Percentiles rank a stretch among this genome's conserved stretches.
Conservation (phyloP, 1,140 invertebrate genomes). For the Drosophila arizonae region DNA sequence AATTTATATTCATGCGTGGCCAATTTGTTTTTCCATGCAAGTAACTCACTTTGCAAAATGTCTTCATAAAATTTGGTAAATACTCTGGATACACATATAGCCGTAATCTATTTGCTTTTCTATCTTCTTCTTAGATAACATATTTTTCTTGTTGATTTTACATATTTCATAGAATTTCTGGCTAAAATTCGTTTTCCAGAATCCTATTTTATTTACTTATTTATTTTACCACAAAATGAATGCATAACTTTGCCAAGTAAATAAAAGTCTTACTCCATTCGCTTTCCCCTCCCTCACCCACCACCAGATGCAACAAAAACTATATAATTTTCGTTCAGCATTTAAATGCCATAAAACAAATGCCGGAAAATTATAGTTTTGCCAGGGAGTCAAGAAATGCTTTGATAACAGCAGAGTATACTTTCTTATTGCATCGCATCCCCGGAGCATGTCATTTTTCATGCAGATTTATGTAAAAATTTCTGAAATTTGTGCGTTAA, state of each 20-base stretch:
- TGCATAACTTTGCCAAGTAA: slow-evolving; percentile 8
- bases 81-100: background rate
- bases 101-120: background rate
- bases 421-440: slow-evolving; percentile 12
- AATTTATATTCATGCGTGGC: too few relatives aligned
- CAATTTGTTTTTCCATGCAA: background rate
- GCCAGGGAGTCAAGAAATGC: slow-evolving; percentile 19
- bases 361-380: slow-evolving; percentile 40
- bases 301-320: slow-evolving; percentile 4
- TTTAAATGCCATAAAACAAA: slow-evolving; percentile 18
- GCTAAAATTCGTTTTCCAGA: background rate
- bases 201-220: background rate
- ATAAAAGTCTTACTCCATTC: background rate
- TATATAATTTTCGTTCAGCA: slow-evolving; percentile 14
- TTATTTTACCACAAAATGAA: background rate
- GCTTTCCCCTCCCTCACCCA: background rate
- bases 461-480: slow-evolving; percentile 76
- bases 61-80: too few relatives aligned
- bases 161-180: background rate
- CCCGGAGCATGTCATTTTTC: slow-evolving; percentile 60
- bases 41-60: background rate
- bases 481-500: slow-evolving; percentile 55
- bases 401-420: slow-evolving; percentile 42
- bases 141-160: background rate
- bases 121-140: background rate